Percentiles rank a stretch among this genome's conserved stretches.
Conservation (phyloP, 2,797 vertebrate species). For the Jordanella pulchra region DNA sequence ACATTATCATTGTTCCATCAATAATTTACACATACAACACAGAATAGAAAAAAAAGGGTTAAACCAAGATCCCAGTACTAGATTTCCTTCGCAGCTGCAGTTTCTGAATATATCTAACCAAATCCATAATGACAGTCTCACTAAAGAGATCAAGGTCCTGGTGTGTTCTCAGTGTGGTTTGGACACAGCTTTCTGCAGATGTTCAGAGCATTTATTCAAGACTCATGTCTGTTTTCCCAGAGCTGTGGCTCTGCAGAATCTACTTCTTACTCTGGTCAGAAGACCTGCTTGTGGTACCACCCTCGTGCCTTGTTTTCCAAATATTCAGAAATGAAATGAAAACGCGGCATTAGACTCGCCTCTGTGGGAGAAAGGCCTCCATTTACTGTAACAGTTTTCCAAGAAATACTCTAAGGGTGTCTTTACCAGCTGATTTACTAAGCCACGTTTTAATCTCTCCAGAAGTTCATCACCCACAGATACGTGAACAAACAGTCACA, state of each 20-base stretch:
- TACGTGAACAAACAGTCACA: slow-evolving; percentile 15
- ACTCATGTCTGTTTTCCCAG: slow-evolving; percentile 45
- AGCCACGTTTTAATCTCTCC: slow-evolving; percentile 3
- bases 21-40: slow-evolving; percentile 17
- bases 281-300: slow-evolving; percentile 7
- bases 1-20: background rate
- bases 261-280: slow-evolving; percentile 12
- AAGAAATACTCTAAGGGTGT: background rate
- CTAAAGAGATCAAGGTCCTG: slow-evolving; percentile 56
- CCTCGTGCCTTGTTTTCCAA: slow-evolving; percentile 12
- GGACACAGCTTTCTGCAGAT: slow-evolving; percentile 67
- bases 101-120: slow-evolving; percentile 67
- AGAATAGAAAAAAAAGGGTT: slow-evolving; percentile 29
- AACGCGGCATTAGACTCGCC: background rate
- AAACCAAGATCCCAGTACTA: slow-evolving; percentile 38
- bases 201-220: slow-evolving; percentile 74
- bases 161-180: slow-evolving; percentile 64
- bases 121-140: slow-evolving; percentile 78
- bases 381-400: background rate
- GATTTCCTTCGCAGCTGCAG: slow-evolving; percentile 42
- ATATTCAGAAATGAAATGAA: slow-evolving; percentile 7
- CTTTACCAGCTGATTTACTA: background rate
- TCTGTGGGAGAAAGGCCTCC: background rate
- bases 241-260: slow-evolving; percentile 38
- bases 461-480: slow-evolving; percentile 13